Evolutionary conservation across 2,797 vertebrate genomes (phyloP), one percentile per base, ranked within the genome.

Genomic region (Moxostoma hubbsi): DNA sequence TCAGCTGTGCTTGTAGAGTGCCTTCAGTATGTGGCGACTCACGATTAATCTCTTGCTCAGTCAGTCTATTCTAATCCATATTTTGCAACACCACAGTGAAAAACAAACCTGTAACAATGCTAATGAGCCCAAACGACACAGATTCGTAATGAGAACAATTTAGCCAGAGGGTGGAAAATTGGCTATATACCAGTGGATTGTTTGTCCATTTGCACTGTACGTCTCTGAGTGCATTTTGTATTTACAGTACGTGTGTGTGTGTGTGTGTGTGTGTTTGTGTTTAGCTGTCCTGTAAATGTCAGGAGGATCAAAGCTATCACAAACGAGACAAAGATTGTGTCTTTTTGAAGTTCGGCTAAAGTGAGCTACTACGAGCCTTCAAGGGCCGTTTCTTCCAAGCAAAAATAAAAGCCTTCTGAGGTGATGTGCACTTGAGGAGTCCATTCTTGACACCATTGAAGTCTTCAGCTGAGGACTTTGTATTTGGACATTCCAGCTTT

Each of bases 371-470:
- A 36, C 15, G 50, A 58, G 45, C 18, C 15, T 54, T 66, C 45
- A 36, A 57, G 43, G 4, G 51, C 2, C 24, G 46, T 61, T 61
- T 36, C 11, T 16, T 63, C 13, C 47, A 46, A 64, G 61, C 46
- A 45, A 7, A 75, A 65, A 46, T 54, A 55, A 75, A 73, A 36
- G 61, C 51, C 13, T 63, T 62, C 50, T 10, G n/a, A 12, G n/a
- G 36, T 46, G 59, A 63, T 63, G 13, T 58, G 46, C 9, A 76
- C 53, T 67, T 67, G 18, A 50, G 45, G 50, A 50, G 51, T 54
- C 46, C 18, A 15, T 50, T 65, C 54, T 58, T 49, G 53, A 58
- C 12, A 59, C 64, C 64, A 43, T 15, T 73, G 6, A 7, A 6
- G 9, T 53, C 49, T 63, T 73, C 24, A 50, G 16, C 47, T 9